Evolutionary conservation across 2,888 invertebrate genomes (phyloP).

Genomic region (Drosophila mulleri): DNA sequence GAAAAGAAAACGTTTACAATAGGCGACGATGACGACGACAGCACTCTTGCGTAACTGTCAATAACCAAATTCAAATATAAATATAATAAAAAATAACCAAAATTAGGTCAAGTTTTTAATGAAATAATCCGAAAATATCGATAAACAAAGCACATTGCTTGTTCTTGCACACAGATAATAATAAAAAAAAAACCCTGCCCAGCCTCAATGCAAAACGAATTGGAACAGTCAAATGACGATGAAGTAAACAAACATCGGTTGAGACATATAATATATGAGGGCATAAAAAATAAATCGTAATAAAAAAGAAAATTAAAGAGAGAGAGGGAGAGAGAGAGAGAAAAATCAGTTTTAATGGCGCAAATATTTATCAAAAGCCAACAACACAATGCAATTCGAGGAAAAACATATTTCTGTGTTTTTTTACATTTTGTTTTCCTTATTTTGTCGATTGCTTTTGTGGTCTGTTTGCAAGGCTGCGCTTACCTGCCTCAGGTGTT

Average conservation of each 20-base stretch:
- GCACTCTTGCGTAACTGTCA: constrained; percentile 26
- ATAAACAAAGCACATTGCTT: constrained; percentile 55
- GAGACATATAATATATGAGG: constrained; percentile 24
- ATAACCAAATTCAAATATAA: constrained; percentile 13
- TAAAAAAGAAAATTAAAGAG: constrained; percentile 11
- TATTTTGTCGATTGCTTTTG: constrained; percentile 33
- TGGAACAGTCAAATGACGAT: constrained; percentile 25
- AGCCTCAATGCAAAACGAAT: constrained; percentile 53
- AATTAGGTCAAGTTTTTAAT: constrained; percentile 60
- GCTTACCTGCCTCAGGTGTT: constrained; percentile 26
- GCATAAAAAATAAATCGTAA: constrained; percentile 32
- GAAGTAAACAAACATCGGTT: constrained; percentile 20
- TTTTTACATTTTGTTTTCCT: not conserved
- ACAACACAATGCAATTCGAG: constrained; percentile 36
- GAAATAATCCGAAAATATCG: constrained; percentile 26
- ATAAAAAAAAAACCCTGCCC: constrained; percentile 46
- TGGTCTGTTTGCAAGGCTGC: constrained; percentile 45
- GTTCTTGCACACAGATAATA: constrained; percentile 22
- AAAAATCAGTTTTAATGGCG: constrained; percentile 38
- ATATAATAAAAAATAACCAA: not conserved
- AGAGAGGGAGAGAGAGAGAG: not conserved
- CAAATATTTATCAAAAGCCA: constrained; percentile 38
- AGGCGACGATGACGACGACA: not conserved
- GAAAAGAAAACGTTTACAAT: constrained; percentile 39
- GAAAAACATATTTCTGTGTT: constrained; percentile 19